These are phyloP conservation scores for Bungarus multicinctus DNA, from an alignment of 2,113 vertebrate genomes.

Conservation along the genomic window DNA sequence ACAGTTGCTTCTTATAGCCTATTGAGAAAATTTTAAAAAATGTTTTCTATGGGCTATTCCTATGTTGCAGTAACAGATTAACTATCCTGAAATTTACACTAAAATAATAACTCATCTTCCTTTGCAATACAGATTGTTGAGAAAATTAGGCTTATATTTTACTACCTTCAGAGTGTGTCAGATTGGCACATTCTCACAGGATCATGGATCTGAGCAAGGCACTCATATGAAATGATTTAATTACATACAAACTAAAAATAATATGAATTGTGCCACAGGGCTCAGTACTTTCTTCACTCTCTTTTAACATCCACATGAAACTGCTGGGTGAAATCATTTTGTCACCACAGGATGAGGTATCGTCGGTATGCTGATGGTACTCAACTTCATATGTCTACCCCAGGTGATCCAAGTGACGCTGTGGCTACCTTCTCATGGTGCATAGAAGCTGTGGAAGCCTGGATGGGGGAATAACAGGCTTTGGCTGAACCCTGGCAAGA, in stretches of 20 bases:
- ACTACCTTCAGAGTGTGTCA: background rate
- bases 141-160: background rate
- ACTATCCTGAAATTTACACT: background rate
- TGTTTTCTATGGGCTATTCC: background rate
- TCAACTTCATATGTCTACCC: background rate
- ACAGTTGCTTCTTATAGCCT: background rate
- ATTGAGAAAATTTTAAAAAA: background rate
- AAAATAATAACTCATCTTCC: background rate
- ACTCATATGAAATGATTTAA: background rate
- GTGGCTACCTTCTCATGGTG: background rate
- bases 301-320: background rate
- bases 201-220: background rate
- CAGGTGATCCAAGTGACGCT: background rate
- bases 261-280: background rate
- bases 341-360: background rate
- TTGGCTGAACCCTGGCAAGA: background rate
- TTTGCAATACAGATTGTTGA: background rate
- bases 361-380: background rate
- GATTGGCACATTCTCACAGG: background rate
- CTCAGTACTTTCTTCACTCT: background rate
- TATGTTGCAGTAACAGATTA: background rate
- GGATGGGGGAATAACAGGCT: background rate
- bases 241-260: background rate
- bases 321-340: background rate
- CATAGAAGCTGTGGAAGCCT: background rate